Evolutionary conservation across 2,888 invertebrate genomes (phyloP), one percentile per base, ranked within the genome.

Genomic region (Norana najaformis): DNA sequence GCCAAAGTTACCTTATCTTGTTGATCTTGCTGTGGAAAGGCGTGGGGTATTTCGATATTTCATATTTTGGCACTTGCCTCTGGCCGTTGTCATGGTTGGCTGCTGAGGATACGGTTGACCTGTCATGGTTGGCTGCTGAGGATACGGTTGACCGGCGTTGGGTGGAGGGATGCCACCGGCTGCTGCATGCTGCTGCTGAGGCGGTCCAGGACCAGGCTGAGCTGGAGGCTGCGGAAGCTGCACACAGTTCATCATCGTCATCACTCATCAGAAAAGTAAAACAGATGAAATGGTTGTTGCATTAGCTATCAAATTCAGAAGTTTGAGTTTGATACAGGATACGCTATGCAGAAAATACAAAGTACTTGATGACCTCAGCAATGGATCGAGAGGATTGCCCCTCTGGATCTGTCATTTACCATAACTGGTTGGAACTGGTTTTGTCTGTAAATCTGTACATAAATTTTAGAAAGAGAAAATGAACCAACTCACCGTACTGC

Each of bases 111-210:
- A 23, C 20, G 69, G n/a, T 69, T 69, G 30, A n/a, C 30, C 69
- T n/a, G n/a, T n/a, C n/a, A n/a, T n/a, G n/a, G n/a, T n/a, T 69
- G 69, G 69, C 69, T n/a, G 69, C 69, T 69, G 69, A 69, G 47
- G 47, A 47, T 23, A 23, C 20, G 69, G n/a, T 69, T 69, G 30
- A n/a, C 30, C 69, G 2, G 69, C 69, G 11, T 53, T 53, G 23
- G 23, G 53, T 53, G 53, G 53, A 69, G 69, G 69, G 69, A 69
- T n/a, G n/a, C 69, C 69, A 69, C 69, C 69, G 8, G 69, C 69
- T 69, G 69, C 69, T 69, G 69, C 30, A 23, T 47, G 23, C 47
- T 20, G 47, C 47, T 47, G 47, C 47, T 47, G 47, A 20, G 1
- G 47, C 4, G 47, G 47, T 47, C 30, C 69, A n/a, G 69, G 30